Base-by-base conservation (phyloP, 1,140 invertebrate genomes). In the Solenopsis invicta region DNA sequence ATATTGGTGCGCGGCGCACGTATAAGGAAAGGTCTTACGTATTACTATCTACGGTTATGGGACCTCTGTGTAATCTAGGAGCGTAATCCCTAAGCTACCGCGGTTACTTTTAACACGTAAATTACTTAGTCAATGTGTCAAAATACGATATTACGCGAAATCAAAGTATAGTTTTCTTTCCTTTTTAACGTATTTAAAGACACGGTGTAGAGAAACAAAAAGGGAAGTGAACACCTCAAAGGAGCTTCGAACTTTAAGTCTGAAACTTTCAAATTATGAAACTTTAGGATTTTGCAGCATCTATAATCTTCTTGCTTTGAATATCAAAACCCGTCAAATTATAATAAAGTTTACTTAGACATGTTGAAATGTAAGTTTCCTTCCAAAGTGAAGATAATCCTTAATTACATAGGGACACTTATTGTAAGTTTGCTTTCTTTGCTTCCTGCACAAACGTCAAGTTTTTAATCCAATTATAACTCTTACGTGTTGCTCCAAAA, bases 261-360 rank as follows among this genome's bases (percentile, higher is more conserved):
- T 37, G 37, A 54, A 71, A 71, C 41, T 78, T 78, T 78, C 34
- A 69, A 81, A 69, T 54, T 54, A n/a, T 67, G n/a, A 41, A 81
- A 81, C 62, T 81, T 81, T 41, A 45, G 37, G 64, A 81, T 69
- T 77, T 59, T 48, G 34, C n/a, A 80, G 21, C 77, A 54, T 81
- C 16, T 71, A 64, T 66, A 81, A 81, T 81, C n/a, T 71, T 69
- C 64, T 77, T 77, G n/a, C 48, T 69, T 81, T 54, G 34, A 81
- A 81, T 71, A 54, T 81, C 48, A 71, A 81, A 81, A 81, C 1
- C 9, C 52, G 21, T 71, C 48, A 41, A 66, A 62, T 77, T 69
- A 52, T 54, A 61, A 81, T 69, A 54, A 81, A 71, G 48, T 81
- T 69, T 71, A 78, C 62, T 54, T 80, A 37, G 13, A 67, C 37